phyloP scores from a whole-genome alignment of 2,888 invertebrate genomes.

The Eledona agricola region DNA sequence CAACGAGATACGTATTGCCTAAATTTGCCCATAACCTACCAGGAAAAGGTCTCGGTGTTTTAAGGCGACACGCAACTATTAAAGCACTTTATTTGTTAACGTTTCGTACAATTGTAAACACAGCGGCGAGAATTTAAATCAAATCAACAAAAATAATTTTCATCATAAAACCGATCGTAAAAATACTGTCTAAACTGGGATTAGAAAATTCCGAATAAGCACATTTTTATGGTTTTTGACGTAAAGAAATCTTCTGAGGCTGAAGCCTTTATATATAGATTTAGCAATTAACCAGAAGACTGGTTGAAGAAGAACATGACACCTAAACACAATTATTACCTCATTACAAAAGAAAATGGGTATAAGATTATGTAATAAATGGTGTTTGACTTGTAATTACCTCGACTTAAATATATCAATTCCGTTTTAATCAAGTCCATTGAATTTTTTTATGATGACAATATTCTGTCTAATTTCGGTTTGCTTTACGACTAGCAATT shows the following conservation, averaged over 20 bases:
- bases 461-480: constrained; percentile 25
- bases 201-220: constrained; percentile 7
- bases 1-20: constrained; percentile 16
- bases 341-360: no score
- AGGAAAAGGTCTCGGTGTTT: constrained; percentile 9
- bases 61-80: constrained; percentile 19
- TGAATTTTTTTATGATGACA: constrained; percentile 17
- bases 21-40: constrained; percentile 17
- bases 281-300: no score
- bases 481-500: constrained; percentile 23
- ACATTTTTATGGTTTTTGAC: constrained; percentile 10
- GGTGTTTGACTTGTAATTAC: constrained; percentile 18
- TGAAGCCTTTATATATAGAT: no score
- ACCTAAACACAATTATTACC: no score
- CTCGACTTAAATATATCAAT: constrained; percentile 11
- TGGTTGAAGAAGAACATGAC: no score
- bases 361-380: no score
- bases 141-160: constrained; percentile 14
- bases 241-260: no score
- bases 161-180: constrained; percentile 10
- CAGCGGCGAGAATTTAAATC: constrained; percentile 13
- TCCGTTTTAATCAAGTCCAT: constrained; percentile 25
- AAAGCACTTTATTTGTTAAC: constrained; percentile 14
- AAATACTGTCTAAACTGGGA: constrained; percentile 5
- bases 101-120: constrained; percentile 19